Percentiles rank a stretch among this genome's conserved stretches.
phyloP scores from a whole-genome alignment of 2,797 vertebrate genomes.

The Scyliorhinus canicula region DNA sequence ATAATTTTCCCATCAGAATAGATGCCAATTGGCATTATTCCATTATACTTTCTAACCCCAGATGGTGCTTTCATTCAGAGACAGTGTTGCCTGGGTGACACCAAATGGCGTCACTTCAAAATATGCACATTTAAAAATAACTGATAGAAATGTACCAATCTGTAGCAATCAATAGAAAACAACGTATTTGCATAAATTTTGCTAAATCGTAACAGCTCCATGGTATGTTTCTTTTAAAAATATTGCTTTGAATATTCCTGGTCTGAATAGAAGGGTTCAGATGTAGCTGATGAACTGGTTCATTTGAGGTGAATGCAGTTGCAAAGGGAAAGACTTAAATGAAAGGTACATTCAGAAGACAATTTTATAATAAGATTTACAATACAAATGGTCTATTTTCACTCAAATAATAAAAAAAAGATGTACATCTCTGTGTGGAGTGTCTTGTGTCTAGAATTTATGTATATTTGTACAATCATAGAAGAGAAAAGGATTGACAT shows the following conservation, averaged over 20 bases:
- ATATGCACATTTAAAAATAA: conserved; percentile 37
- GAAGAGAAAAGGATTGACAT: background rate
- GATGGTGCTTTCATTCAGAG: conserved; percentile 33
- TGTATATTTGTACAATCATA: background rate
- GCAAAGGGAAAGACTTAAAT: background rate
- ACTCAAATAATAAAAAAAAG: background rate
- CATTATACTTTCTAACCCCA: conserved; percentile 26
- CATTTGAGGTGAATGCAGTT: background rate
- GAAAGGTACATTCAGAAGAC: background rate
- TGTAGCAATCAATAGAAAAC: conserved; percentile 1
- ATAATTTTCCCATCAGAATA: conserved; percentile 4
- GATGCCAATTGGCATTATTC: conserved; percentile 26
- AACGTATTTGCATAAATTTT: background rate
- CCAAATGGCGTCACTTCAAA: conserved; percentile 33
- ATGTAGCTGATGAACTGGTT: background rate
- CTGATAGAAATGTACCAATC: conserved; percentile 28
- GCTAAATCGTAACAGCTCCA: background rate
- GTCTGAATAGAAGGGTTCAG: background rate
- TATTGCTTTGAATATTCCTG: background rate
- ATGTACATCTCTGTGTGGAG: background rate
- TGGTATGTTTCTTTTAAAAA: background rate
- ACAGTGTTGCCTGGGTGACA: conserved; percentile 34
- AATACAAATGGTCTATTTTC: background rate
- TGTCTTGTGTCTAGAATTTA: background rate
- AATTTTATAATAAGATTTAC: background rate